These are phyloP conservation scores for Artemia franciscana DNA, from an alignment of 1,140 invertebrate genomes.

Conservation along the genomic window DNA sequence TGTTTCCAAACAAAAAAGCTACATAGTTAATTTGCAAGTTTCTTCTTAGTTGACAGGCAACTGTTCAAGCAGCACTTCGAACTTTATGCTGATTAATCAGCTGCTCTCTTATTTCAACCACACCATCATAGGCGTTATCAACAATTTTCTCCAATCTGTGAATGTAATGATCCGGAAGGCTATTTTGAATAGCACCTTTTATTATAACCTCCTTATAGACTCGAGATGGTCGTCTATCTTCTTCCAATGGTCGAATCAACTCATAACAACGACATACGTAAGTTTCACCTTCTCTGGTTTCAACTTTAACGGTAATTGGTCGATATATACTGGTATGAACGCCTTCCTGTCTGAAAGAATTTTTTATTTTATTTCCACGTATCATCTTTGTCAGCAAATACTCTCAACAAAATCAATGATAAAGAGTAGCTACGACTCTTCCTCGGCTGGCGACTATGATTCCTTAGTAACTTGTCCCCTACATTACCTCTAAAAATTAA, in stretches of 20 bases:
- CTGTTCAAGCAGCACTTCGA: too few relatives aligned
- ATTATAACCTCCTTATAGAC: conserved; percentile 37
- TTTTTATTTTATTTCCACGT: too few relatives aligned
- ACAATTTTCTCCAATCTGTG: conserved; percentile 31
- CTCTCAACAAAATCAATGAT: too few relatives aligned
- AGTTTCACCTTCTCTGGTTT: conserved; percentile 24
- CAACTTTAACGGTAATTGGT: conserved; percentile 32
- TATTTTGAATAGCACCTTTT: conserved; percentile 38
- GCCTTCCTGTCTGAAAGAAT: conserved; percentile 43
- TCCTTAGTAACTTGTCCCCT: too few relatives aligned
- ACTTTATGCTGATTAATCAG: conserved; percentile 5
- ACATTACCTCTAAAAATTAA: too few relatives aligned
- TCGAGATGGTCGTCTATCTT: conserved; percentile 36
- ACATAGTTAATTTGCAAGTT: too few relatives aligned
- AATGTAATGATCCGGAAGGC: conserved; percentile 40
- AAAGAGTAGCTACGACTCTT: too few relatives aligned
- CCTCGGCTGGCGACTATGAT: too few relatives aligned
- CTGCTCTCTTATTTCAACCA: conserved; percentile 18
- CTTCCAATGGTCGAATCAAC: conserved; percentile 23
- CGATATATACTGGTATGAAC: conserved; percentile 40
- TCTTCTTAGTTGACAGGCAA: too few relatives aligned
- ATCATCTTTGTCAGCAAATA: too few relatives aligned
- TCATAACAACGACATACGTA: conserved; percentile 39
- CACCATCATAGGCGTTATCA: conserved; percentile 37
- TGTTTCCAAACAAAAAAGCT: too few relatives aligned